These are phyloP conservation scores for Pipistrellus nathusii DNA, from an alignment of 2,797 vertebrate species.

Conservation along the genomic window DNA sequence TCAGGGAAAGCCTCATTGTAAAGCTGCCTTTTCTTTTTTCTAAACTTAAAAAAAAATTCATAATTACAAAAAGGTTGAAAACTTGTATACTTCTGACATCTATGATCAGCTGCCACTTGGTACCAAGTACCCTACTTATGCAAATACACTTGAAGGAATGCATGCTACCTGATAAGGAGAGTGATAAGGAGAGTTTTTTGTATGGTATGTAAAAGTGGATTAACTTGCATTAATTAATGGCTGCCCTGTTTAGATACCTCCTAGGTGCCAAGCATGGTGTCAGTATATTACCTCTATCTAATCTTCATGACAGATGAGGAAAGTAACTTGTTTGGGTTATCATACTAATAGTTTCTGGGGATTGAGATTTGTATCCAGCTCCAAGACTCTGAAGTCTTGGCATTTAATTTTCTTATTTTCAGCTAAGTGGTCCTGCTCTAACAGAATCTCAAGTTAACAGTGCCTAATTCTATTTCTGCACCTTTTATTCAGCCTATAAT, in stretches of 20 bases:
- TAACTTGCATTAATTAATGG: constrained; percentile 5
- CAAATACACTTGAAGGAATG: neutral
- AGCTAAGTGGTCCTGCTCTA: neutral
- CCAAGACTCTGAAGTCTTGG: neutral
- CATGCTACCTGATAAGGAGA: neutral
- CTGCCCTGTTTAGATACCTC: neutral
- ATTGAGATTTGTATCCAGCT: neutral
- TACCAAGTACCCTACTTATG: neutral
- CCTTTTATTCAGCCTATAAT: neutral
- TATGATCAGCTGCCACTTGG: constrained; percentile 10
- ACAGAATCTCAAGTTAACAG: neutral
- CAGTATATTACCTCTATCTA: neutral
- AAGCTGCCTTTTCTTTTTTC: neutral
- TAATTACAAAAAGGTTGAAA: neutral
- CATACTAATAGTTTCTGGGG: neutral
- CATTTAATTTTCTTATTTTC: constrained; percentile 39
- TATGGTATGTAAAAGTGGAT: neutral
- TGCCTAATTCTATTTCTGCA: neutral
- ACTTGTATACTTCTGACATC: neutral
- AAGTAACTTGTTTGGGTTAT: neutral
- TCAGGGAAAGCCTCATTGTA: neutral
- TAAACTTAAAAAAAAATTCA: neutral
- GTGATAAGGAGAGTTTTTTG: neutral
- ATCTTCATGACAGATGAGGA: neutral
- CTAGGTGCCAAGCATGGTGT: neutral